Base-by-base conservation (phyloP, 2,797 vertebrate species). In the Channallabes apus region DNA sequence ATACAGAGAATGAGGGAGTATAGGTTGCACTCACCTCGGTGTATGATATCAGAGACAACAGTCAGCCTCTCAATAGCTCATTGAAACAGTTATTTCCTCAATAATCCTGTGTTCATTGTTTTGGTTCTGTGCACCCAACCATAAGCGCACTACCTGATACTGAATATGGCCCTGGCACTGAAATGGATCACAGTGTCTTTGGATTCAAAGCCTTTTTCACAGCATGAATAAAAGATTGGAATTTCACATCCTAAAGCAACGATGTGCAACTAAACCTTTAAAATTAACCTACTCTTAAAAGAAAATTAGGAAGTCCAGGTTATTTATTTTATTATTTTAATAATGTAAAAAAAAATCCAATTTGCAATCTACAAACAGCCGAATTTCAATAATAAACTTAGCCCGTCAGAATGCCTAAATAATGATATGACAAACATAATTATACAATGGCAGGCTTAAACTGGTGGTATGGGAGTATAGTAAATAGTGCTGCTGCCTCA, bases 1-100 rank as follows among this genome's bases (percentile, higher is more conserved):
- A 89, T 88, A 82, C 85, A 87, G 83, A 88, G 89, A 88, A 91
- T 89, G 85, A 87, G 89, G 81, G 59, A 82, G 76, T 85, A 24
- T 79, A 85, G 82, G 76, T 86, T 27, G 68, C 32, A 85, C 85
- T 85, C 82, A 73, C 81, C 82, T 54, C 73, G 73, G 88, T 90
- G 88, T 46, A 78, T 83, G 79, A 89, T 91, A 89, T 85, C 86
- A 65, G 87, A 88, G 84, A 80, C 80, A 79, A 62, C 82, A 86
- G 86, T 88, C 82, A 18, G 80, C 82, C 46, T 64, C 9, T 35
- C 80, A 82, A 89, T 86, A 86, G 84, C 88, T 84, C 82, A 83
- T 82, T 81, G 84, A 88, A 89, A 88, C 68, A 86, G 90, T 86
- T 87, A 85, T 86, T 86, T 87, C 62, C 83, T 82, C 82, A 73